Base-by-base conservation (phyloP, 2,888 invertebrate species). In the Amphimallon solstitiale region DNA sequence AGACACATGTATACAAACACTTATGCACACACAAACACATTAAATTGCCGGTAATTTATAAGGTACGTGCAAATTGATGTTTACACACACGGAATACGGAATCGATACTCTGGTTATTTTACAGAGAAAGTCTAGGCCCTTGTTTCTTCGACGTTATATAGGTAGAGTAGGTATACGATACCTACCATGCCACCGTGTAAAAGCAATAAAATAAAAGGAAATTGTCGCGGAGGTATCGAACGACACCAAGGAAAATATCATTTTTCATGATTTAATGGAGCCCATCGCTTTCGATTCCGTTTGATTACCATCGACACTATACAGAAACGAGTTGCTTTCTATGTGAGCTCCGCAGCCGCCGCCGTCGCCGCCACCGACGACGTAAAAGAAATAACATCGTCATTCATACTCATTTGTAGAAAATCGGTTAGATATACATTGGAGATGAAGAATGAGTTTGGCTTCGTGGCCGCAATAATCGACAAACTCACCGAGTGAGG, bases 31-130 rank as follows among this genome's bases (percentile, higher is more conserved):
- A 21, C 7, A 48, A 12, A 23, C 48, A n/a, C 48, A 48, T 48
- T 48, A 48, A 48, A 48, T 48, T 48, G 12, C 48, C 48, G 21
- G 48, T 48, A 48, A 48, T 48, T 48, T 48, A 48, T 48, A 48
- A 48, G 48, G 48, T 48, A 48, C 48, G 48, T 48, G 48, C 48
- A 48, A 48, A 48, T 48, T 48, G 48, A 48, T 48, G 48, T 48
- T 48, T 48, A 48, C 48, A 48, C 23, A 23, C 48, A 23, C 21
- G 48, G 23, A 12, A 48, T 48, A 48, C 1, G 21, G 48, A 48
- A 48, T 48, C 48, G 48, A 48, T 48, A 23, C n/a, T 19, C 23
- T 29, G 29, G n/a, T 29, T 29, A 29, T 29, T 29, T 2, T 29
- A n/a, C n/a, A 29, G 29, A 29, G 29, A 29, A 29, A 7, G 29